Evolutionary conservation across 2,113 vertebrate genomes (phyloP), one percentile per base, ranked within the genome.

Genomic region (Siniperca knerii): DNA sequence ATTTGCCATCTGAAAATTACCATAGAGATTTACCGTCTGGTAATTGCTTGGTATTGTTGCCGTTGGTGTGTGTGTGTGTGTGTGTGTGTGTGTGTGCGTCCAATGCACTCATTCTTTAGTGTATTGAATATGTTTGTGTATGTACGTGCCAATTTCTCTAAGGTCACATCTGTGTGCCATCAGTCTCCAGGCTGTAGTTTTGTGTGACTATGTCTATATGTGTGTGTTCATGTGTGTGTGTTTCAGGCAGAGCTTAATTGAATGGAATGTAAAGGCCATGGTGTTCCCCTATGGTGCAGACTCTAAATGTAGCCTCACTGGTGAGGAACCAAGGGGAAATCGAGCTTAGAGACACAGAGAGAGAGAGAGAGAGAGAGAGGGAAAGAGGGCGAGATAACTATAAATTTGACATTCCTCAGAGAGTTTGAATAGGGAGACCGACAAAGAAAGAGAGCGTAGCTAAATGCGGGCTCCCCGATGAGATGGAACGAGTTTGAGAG

Each of bases 391-490:
- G 71, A 79, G 74, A 79, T 79, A 82, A 87, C 86, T 72, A 87
- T 88, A 91, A 88, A 85, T 92, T 68, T 91, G 89, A 90, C 88
- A 85, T 87, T 89, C 93, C 88, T 88, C 74, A 0, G 90, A 91
- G 90, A 90, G 77, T 88, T 85, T 89, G 78, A 87, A 86, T 68
- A 79, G 85, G 81, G 80, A 80, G 80, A 86, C 67, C 62, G 86
- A 91, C 83, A 87, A 85, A 88, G 82, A 88, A 89, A 54, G 81
- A 64, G 77, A 88, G 79, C 55, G 5, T 29, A 15, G 88, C 89
- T 92, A 91, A 94, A 93, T 93, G 89, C n/a, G 82, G 88, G 75
- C 82, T 92, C 90, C 89, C 91, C 6, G 52, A 82, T 91, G 92
- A 92, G 77, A 89, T 2, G 4, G 60, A 64, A 84, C 23, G n/a